Percentiles rank a stretch among this genome's conserved stretches.
phyloP scores from a whole-genome alignment of 2,888 invertebrate genomes.

The Litoditis marina region DNA sequence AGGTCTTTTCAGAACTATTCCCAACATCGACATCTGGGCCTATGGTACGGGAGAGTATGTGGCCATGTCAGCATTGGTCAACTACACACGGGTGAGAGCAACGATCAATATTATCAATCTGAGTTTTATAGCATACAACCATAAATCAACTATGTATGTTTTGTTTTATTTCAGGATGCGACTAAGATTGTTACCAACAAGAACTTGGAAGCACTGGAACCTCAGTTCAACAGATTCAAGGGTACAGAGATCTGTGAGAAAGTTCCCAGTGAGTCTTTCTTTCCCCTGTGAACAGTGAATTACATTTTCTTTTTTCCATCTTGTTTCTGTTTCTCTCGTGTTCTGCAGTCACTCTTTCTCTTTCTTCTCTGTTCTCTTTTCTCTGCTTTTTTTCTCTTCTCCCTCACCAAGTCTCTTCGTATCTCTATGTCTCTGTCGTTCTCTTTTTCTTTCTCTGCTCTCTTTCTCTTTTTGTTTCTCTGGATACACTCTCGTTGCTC shows the following conservation, averaged over 20 bases:
- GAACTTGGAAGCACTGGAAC: constrained; percentile 52
- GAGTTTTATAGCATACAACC: background rate
- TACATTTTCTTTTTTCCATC: too few relatives aligned
- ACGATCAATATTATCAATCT: background rate
- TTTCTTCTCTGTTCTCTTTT: too few relatives aligned
- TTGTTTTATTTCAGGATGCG: constrained; percentile 23
- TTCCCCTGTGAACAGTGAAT: background rate
- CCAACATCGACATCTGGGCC: constrained; percentile 57
- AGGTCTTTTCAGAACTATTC: constrained; percentile 25
- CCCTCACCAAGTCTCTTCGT: too few relatives aligned
- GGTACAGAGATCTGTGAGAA: constrained; percentile 59
- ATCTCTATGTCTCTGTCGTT: too few relatives aligned
- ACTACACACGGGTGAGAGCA: constrained; percentile 45
- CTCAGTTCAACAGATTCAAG: constrained; percentile 50
- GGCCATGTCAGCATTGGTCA: constrained; percentile 55
- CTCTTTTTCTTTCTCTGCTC: too few relatives aligned
- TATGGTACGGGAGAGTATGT: constrained; percentile 61
- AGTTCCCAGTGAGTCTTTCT: constrained; percentile 39
- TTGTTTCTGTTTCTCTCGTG: too few relatives aligned
- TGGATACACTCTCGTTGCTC: too few relatives aligned
- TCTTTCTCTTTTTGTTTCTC: too few relatives aligned
- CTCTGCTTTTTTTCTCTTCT: too few relatives aligned
- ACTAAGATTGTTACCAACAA: constrained; percentile 57
- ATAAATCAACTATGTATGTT: background rate
- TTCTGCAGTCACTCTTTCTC: too few relatives aligned